Conservation (phyloP, 2,888 invertebrate genomes). For the Zygothrica quintamaculata region DNA sequence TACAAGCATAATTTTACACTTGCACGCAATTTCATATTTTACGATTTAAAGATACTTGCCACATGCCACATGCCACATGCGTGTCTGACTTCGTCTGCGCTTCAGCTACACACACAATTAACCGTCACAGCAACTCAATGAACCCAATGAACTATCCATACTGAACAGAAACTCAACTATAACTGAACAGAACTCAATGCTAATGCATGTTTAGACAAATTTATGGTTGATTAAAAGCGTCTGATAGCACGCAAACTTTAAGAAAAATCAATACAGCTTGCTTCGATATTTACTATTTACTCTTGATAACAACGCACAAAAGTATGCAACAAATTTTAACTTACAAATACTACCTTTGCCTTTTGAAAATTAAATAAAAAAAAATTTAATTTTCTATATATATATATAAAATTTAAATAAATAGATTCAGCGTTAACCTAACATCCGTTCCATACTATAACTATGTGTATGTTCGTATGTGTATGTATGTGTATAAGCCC, state of each 20-base stretch:
- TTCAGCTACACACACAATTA: constrained; percentile 5
- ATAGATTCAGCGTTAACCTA: too few species aligned
- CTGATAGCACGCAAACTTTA: constrained; percentile 66
- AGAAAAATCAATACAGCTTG: constrained; percentile 43
- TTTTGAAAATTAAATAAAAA: too few species aligned
- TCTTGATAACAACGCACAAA: constrained; percentile 39
- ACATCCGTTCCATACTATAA: too few species aligned
- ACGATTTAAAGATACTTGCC: constrained; percentile 62
- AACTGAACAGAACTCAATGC: too few species aligned
- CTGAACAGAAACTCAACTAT: constrained; percentile 20
- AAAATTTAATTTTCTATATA: neutral
- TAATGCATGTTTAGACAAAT: constrained; percentile 65
- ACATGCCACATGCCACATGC: constrained; percentile 36
- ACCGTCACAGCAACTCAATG: constrained; percentile 11
- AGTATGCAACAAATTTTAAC: constrained; percentile 52
- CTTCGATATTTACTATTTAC: neutral
- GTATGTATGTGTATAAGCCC: too few species aligned
- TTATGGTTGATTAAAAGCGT: constrained; percentile 72
- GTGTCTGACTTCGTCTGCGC: constrained; percentile 48
- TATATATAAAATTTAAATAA: neutral
- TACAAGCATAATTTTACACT: constrained; percentile 69
- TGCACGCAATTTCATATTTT: constrained; percentile 78
- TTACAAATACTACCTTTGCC: too few species aligned
- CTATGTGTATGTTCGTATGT: too few species aligned
- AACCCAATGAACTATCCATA: constrained; percentile 35